phyloP scores from a whole-genome alignment of 2,888 invertebrate species.

The Osmoderma eremita region DNA sequence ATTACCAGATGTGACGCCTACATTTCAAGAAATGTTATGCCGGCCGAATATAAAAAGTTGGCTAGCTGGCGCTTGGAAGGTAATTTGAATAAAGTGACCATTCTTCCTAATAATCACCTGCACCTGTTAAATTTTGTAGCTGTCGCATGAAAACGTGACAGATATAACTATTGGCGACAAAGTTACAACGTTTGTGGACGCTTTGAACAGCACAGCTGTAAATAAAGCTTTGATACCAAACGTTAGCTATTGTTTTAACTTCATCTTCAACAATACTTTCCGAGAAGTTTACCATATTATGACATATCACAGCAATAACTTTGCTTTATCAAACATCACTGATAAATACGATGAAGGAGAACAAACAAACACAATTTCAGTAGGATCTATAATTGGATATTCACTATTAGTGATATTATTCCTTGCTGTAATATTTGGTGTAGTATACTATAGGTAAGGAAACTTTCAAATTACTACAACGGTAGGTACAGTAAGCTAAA shows the following conservation, averaged over 20 bases:
- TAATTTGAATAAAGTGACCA: constrained; percentile 9
- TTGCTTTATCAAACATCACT: constrained; percentile 29
- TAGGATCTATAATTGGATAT: constrained; percentile 16
- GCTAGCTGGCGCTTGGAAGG: constrained; percentile 56
- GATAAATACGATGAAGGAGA: background rate
- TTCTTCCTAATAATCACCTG: too few relatives aligned
- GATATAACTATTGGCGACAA: constrained; percentile 51
- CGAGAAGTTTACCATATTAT: constrained; percentile 55
- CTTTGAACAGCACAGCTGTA: constrained; percentile 41
- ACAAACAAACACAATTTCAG: background rate
- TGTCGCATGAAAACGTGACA: constrained; percentile 46
- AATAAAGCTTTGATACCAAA: constrained; percentile 52
- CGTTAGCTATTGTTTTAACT: constrained; percentile 58
- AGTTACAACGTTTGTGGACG: constrained; percentile 42
- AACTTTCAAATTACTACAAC: background rate
- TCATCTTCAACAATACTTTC: constrained; percentile 56
- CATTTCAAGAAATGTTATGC: constrained; percentile 55
- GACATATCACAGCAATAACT: constrained; percentile 55
- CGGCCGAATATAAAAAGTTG: constrained; percentile 57
- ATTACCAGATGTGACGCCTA: constrained; percentile 47
- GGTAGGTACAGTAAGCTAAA: constrained; percentile 1
- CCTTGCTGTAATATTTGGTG: constrained; percentile 13
- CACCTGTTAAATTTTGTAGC: constrained; percentile 41
- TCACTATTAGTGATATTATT: constrained; percentile 10
- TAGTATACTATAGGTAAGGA: constrained; percentile 41